Evolutionary conservation across 2,797 vertebrate species (phyloP).

Genomic region (Micromesistius poutassou): DNA sequence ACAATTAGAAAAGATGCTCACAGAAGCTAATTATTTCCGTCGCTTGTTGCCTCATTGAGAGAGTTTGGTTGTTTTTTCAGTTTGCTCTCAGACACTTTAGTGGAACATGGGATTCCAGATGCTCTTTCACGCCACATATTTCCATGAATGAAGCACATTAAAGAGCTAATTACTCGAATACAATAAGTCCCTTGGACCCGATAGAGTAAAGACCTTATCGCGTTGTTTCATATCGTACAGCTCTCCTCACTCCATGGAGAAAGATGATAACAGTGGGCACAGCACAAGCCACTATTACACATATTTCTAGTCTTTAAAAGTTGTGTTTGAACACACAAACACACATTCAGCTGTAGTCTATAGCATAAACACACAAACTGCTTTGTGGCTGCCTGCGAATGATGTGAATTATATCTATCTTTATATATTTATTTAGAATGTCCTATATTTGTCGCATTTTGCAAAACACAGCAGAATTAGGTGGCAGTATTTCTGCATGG

Average conservation of each 20-base stretch:
- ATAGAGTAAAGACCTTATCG: not conserved
- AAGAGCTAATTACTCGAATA: not conserved
- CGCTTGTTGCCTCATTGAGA: not conserved
- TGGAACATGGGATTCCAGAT: not conserved
- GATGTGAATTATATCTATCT: not conserved
- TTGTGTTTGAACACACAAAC: not conserved
- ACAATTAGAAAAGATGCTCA: not conserved
- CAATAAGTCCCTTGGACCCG: not conserved
- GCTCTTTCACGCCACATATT: not conserved
- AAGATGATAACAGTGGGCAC: not conserved
- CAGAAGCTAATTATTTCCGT: not conserved
- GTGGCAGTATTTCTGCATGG: slow-evolving; percentile 11
- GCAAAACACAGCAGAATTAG: slow-evolving; percentile 34
- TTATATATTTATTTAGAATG: not conserved
- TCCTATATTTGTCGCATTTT: not conserved
- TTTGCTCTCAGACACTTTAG: not conserved
- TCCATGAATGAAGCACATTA: not conserved
- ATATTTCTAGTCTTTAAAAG: not conserved
- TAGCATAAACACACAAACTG: not conserved
- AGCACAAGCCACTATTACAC: not conserved
- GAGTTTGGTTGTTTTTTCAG: not conserved
- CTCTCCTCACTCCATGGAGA: not conserved
- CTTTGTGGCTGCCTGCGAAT: not conserved
- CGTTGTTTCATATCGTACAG: not conserved
- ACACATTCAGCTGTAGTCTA: not conserved